Conservation (phyloP, 2,797 vertebrate genomes). For the Enteromius fasciolatus region DNA sequence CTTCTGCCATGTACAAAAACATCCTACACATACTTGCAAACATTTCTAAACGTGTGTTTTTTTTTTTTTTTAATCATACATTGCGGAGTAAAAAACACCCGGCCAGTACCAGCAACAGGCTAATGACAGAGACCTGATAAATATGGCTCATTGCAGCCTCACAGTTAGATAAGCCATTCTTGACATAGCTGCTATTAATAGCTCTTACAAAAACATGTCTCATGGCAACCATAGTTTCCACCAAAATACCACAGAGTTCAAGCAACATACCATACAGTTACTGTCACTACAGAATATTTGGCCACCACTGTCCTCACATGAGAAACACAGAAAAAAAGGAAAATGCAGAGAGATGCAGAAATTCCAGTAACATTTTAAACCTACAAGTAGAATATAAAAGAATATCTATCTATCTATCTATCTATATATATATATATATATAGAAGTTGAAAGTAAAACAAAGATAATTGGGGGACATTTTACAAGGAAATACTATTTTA, state of each 20-base stretch:
- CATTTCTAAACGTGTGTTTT: conserved; percentile 7
- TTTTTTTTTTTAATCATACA: neutral
- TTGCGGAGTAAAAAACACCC: neutral
- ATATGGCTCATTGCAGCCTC: conserved; percentile 4
- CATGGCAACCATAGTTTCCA: conserved; percentile 17
- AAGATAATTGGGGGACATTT: neutral
- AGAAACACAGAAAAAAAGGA: neutral
- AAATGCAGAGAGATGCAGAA: neutral
- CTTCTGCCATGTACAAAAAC: neutral
- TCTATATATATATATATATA: no score
- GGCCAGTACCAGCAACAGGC: neutral
- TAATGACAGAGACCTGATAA: conserved; percentile 20
- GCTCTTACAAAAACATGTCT: neutral
- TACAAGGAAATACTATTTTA: neutral
- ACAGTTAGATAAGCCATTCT: conserved; percentile 3
- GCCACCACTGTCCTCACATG: neutral
- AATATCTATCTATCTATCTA: no score
- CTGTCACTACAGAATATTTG: neutral
- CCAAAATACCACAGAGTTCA: conserved; percentile 8
- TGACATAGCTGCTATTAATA: conserved; percentile 11
- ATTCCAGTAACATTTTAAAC: neutral
- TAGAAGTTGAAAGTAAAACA: neutral
- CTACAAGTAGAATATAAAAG: neutral
- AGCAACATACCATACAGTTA: neutral
- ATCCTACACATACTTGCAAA: neutral